These are phyloP conservation scores for Xylota segnis DNA, from an alignment of 2,888 invertebrate genomes.

Conservation along the genomic window DNA sequence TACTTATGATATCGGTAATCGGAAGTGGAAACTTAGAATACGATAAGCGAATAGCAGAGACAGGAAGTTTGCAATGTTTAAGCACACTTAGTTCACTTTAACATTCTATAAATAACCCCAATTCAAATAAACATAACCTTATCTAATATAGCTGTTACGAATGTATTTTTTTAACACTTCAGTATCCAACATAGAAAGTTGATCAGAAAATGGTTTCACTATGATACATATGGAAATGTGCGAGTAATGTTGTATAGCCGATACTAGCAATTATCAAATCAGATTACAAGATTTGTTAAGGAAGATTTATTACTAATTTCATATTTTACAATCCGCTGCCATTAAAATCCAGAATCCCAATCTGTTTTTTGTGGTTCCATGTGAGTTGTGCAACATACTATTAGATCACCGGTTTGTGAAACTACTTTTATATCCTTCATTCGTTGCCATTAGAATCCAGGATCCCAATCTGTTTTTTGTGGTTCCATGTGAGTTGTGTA, in stretches of 20 bases:
- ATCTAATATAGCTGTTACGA: not conserved
- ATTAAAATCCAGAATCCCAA: conserved; percentile 95
- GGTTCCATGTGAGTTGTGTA: conserved; percentile 88
- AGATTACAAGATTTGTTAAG: conserved; percentile 1
- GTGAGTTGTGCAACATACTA: conserved; percentile 90
- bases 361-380: conserved; percentile 88
- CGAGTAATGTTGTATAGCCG: too few species aligned
- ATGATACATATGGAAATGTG: too few species aligned
- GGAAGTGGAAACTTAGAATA: conserved; percentile 46
- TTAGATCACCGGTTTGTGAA: conserved; percentile 90
- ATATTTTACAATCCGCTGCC: not conserved
- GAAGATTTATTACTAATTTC: not conserved
- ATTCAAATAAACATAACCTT: conserved; percentile 13
- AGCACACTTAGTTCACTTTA: conserved; percentile 1
- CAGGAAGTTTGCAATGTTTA: conserved; percentile 53
- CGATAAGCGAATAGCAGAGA: conserved; percentile 39
- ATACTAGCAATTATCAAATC: too few species aligned
- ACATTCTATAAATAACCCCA: conserved; percentile 17
- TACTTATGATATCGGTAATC: conserved; percentile 17
- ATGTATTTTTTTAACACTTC: not conserved
- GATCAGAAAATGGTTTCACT: too few species aligned
- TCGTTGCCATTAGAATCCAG: too few species aligned
- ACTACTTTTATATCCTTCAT: conserved; percentile 87
- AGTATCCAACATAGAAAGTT: too few species aligned
- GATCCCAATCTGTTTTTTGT: conserved; percentile 92